Conservation (phyloP, 2,113 vertebrate species). For the Alosa alosa region DNA sequence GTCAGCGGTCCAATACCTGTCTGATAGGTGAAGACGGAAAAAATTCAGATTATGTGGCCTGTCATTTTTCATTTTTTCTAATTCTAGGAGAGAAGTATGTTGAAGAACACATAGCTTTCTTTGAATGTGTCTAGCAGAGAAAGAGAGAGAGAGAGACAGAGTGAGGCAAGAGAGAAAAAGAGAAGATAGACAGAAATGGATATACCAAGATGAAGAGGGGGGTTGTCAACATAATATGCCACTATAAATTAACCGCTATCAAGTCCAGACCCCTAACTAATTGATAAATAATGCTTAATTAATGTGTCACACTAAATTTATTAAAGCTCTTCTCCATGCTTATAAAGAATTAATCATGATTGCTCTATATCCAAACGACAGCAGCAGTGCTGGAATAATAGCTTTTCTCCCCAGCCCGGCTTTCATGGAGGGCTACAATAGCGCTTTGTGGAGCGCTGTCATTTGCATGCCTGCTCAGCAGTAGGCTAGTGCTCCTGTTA, state of each 20-base stretch:
- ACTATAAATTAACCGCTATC: constrained; percentile 4
- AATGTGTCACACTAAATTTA: constrained; percentile 44
- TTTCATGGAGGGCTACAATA: background rate
- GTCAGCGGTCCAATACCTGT: background rate
- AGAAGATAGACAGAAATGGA: background rate
- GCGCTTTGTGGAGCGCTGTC: background rate
- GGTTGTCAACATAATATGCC: background rate
- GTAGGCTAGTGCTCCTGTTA: background rate
- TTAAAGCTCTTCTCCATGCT: constrained; percentile 34
- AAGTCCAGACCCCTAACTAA: constrained; percentile 39
- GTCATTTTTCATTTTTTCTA: background rate
- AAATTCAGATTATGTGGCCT: background rate
- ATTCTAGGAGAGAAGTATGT: background rate
- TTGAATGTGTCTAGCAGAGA: background rate
- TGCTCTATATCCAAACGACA: constrained; percentile 36
- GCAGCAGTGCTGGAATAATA: constrained; percentile 11
- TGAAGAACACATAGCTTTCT: background rate
- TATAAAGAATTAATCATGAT: constrained; percentile 43
- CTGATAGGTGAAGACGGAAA: background rate
- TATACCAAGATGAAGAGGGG: background rate
- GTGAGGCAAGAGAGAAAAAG: constrained; percentile 8
- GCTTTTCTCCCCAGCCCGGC: background rate
- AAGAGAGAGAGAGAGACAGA: background rate
- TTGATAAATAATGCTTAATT: constrained; percentile 44
- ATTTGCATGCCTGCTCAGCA: background rate